Evolutionary conservation across 2,888 invertebrate species (phyloP), one percentile per base, ranked within the genome.

Genomic region (Scelioninae gen. 1): DNA sequence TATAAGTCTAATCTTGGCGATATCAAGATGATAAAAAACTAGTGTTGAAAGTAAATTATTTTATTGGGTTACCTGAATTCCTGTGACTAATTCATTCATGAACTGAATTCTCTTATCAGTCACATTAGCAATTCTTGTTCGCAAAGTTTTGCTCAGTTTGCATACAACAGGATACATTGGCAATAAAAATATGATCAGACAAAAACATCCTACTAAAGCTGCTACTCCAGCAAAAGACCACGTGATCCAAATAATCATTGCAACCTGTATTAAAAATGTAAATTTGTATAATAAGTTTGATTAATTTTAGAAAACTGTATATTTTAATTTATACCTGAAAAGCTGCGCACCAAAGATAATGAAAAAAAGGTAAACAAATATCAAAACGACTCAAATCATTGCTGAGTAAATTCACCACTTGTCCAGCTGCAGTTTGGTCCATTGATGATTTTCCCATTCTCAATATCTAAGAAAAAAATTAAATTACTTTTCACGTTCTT

Each of bases 371-470:
- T 11, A 82, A 5, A 34, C 72, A 49, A 15, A 32, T n/a, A 29
- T 99, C 98, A 89, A 99, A 96, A 47, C 98, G 95, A 91, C 96
- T 96, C 9, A 98, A 97, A 92, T 99, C 99, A 89, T 98, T 98
- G 5, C 98, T 98, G 68, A 99, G 94, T 5, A 99, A 93, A 93
- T 99, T 98, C 11, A 98, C 96, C 68, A 99, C 95, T 92, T 98
- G 97, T 0, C 98, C 98, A 0, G 96, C 96, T 0, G 98, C 95
- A 0, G 96, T 96, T 88, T 95, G 94, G 2, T 95, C 95, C 45
- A 96, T 92, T 0, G 96, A 95, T 0, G 94, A 94, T 85, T 95
- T 94, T 87, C 96, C 96, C 40, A 97, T 92, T 7, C 94, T 94
- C 10, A 97, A 93, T 0, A 96, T 93, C 96, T 97, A 91, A 11